Evolutionary conservation across 1,140 invertebrate genomes (phyloP).

Genomic region (Saccostrea cuccullata): DNA sequence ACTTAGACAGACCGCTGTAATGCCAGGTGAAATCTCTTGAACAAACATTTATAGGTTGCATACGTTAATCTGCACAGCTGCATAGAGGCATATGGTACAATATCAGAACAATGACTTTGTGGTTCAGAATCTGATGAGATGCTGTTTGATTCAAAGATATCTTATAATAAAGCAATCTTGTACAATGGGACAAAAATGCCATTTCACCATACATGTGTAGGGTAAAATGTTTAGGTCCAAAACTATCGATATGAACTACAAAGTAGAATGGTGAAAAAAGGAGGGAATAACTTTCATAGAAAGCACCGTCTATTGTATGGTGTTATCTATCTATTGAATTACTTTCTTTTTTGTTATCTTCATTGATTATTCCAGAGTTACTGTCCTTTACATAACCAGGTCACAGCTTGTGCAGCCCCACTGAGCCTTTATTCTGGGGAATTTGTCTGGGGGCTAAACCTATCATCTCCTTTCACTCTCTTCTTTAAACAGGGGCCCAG

Average conservation of each 20-base stretch:
- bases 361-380: background rate
- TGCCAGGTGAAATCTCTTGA: background rate
- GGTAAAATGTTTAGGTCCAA: no score
- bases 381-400: background rate
- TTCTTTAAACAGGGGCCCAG: background rate
- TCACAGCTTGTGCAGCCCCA: constrained; percentile 17
- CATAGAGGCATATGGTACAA: background rate
- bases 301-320: background rate
- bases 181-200: no score
- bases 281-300: background rate
- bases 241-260: no score
- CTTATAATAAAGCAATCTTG: no score
- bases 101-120: background rate
- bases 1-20: background rate
- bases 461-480: constrained; percentile 1
- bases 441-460: background rate
- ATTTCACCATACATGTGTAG: no score
- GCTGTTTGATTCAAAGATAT: background rate
- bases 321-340: background rate
- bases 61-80: background rate
- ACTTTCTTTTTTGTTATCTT: constrained; percentile 7
- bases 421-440: background rate
- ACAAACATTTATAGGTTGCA: background rate
- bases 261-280: background rate
- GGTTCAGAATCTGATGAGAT: background rate